phyloP scores from a whole-genome alignment of 2,888 invertebrate species.

The Geophilus truncorum region DNA sequence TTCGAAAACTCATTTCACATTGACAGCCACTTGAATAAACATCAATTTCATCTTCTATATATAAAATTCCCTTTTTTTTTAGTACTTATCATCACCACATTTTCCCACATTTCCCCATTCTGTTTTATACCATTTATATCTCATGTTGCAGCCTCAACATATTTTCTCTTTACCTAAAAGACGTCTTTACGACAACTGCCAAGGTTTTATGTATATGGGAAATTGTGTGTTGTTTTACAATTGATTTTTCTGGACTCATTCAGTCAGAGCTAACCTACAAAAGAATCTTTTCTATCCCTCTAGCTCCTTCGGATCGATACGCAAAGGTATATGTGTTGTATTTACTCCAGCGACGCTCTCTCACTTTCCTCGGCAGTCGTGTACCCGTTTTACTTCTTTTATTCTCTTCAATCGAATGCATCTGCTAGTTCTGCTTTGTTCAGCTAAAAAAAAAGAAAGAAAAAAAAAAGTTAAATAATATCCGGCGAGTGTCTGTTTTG shows the following conservation, averaged over 20 bases:
- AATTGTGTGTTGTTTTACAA: background rate
- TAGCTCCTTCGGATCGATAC: background rate
- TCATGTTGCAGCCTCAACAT: too few relatives aligned
- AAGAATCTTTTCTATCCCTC: background rate
- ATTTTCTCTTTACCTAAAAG: too few relatives aligned
- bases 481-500: background rate
- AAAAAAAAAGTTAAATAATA: too few relatives aligned
- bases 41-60: too few relatives aligned
- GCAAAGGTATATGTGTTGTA: background rate
- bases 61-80: too few relatives aligned
- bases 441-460: background rate
- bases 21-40: too few relatives aligned
- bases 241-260: background rate
- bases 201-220: background rate
- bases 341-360: background rate
- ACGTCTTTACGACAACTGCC: too few relatives aligned
- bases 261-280: background rate
- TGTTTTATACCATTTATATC: too few relatives aligned
- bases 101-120: too few relatives aligned
- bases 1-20: too few relatives aligned
- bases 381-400: background rate
- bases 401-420: background rate
- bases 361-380: background rate
- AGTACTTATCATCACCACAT: too few relatives aligned
- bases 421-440: background rate